Conservation (phyloP, 37 sponge, comb jelly and placozoan species). For the Haliclona indistincta region DNA sequence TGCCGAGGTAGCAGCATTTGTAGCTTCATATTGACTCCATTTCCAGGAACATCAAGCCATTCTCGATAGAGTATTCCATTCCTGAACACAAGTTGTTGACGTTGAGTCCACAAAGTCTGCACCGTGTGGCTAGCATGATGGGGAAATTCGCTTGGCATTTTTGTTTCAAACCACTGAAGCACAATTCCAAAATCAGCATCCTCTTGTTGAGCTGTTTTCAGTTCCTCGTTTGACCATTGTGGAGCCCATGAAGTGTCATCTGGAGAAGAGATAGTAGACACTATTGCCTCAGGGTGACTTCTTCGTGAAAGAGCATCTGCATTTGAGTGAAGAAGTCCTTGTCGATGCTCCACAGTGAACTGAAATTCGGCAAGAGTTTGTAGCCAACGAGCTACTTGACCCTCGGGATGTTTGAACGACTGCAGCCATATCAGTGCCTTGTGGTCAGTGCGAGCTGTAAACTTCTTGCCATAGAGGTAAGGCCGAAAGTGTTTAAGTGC, state of each 20-base stretch:
- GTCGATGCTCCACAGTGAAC: background rate
- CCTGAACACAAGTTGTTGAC: no score
- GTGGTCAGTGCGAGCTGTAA: slow-evolving; percentile 12
- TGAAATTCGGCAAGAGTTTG: background rate
- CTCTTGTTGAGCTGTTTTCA: no score
- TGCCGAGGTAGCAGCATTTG: slow-evolving; percentile 15
- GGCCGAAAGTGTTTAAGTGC: background rate
- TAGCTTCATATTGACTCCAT: background rate
- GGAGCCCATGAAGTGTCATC: no score
- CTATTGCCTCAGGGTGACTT: background rate
- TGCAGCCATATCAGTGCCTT: background rate
- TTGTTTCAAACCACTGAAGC: no score
- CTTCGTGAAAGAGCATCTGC: background rate
- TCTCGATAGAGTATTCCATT: no score
- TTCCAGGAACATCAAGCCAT: no score
- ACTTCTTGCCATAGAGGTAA: background rate
- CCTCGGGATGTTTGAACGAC: slow-evolving; percentile 4
- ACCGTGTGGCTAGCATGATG: no score
- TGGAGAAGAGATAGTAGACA: no score
- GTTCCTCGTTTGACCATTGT: no score
- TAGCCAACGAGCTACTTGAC: slow-evolving; percentile 16
- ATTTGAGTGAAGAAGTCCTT: background rate
- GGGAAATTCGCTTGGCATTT: no score
- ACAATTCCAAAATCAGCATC: no score
- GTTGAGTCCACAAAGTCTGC: no score